Evolutionary conservation across 2,888 invertebrate species (phyloP), one percentile per base, ranked within the genome.

Genomic region (Luperina testacea): DNA sequence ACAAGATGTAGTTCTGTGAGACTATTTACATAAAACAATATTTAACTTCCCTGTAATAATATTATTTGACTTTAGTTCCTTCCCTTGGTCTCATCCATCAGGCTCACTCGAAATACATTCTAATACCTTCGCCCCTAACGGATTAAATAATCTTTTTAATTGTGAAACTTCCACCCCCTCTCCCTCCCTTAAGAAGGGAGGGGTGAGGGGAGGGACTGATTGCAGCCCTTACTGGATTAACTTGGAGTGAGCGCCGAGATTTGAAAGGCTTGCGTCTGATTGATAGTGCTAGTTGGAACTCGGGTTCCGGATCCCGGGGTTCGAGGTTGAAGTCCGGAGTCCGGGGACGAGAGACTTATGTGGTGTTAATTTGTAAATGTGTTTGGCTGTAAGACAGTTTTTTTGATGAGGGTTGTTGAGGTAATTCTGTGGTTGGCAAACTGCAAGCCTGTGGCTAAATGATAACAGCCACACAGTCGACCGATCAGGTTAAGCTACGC

Each of bases 131-230:
- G 71, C 45, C 76, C 64, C 63, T 59, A 77, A 78, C 42, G 78
- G 70, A 81, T 86, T 83, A 77, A 81, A 86, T 88, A 90, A 89
- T 90, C 83, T 87, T 87, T 89, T 89, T 87, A 87, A 90, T 89
- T 90, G 84, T 85, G 78, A 89, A 89, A 89, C 77, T 87, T 88
- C 64, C 67, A 48, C 63, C 67, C 68, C 75, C 64, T 70, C 77
- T 20, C 24, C 57, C 70, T 75, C 51, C 48, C 20, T 2, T 13
- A 69, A 15, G 5, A 13, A 27, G 65, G n/a, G 24, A 57, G 17
- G 51, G 59, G 68, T 38, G 48, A 48, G 24, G 48, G 53, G 53
- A 4, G 65, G 57, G 38, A 42, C 84, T 82, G 87, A 85, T 78
- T 86, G 87, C 84, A 85, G 76, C 84, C 82, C 81, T 84, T 80